These are phyloP conservation scores for Archips crataeganus DNA, from an alignment of 2,888 invertebrate species.

Conservation along the genomic window DNA sequence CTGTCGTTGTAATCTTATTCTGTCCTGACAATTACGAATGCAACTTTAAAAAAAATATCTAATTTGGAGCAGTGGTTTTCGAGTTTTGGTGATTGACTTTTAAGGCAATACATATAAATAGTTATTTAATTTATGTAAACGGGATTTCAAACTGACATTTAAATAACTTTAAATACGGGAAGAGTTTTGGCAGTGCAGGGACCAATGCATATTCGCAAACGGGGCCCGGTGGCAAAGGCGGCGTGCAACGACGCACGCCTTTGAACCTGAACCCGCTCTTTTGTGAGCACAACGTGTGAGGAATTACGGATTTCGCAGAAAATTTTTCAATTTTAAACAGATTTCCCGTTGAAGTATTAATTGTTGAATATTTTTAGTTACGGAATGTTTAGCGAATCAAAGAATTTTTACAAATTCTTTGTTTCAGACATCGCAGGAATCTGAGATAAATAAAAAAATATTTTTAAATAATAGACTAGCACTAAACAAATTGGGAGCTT, in stretches of 20 bases:
- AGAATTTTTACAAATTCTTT: background rate
- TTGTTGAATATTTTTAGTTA: constrained; percentile 6
- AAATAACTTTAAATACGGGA: constrained; percentile 47
- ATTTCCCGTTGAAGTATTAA: constrained; percentile 41
- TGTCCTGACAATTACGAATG: too few species aligned
- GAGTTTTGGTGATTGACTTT: too few species aligned
- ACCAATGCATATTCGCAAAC: constrained; percentile 22
- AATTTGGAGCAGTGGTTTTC: too few species aligned
- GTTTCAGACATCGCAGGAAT: background rate
- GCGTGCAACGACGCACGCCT: constrained; percentile 56
- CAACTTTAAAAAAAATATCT: too few species aligned
- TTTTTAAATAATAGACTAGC: too few species aligned
- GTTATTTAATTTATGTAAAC: too few species aligned
- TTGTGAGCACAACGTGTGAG: constrained; percentile 58
- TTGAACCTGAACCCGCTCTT: constrained; percentile 53
- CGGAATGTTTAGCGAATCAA: background rate
- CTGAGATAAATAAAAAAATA: background rate
- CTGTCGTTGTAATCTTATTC: too few species aligned
- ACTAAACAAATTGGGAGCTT: too few species aligned
- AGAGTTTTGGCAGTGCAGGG: constrained; percentile 49
- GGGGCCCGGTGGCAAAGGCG: constrained; percentile 29
- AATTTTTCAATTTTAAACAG: constrained; percentile 44
- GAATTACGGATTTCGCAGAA: constrained; percentile 49
- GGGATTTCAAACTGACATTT: background rate
- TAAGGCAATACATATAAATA: too few species aligned